These are phyloP conservation scores for Turritopsis rubra DNA, from an alignment of 30 jellyfish, hydroid and myxozoan genomes.

Conservation along the genomic window DNA sequence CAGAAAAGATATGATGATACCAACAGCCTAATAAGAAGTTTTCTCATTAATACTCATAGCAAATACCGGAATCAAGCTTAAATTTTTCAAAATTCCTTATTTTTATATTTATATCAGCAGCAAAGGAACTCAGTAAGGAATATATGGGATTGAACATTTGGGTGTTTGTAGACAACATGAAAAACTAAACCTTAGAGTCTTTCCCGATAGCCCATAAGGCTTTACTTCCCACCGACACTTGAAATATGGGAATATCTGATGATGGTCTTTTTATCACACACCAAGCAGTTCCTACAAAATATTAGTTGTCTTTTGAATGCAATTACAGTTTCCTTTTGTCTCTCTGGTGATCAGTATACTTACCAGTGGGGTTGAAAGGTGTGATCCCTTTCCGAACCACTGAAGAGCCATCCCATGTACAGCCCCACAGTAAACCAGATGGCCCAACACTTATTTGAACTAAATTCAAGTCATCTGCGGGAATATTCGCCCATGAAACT, in stretches of 20 bases:
- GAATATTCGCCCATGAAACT: conserved; percentile 50
- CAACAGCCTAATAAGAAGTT: no score
- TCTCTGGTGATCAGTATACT: no score
- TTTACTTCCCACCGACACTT: conserved; percentile 68
- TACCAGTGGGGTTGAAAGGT: conserved; percentile 70
- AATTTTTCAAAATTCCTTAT: no score
- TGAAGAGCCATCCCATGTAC: conserved; percentile 86
- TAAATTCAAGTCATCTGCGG: conserved; percentile 54
- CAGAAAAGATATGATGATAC: background rate
- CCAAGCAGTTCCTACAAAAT: conserved; percentile 72
- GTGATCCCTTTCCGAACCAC: conserved; percentile 70
- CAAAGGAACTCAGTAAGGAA: no score
- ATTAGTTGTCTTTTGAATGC: no score
- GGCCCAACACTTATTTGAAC: conserved; percentile 84
- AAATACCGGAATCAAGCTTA: no score
- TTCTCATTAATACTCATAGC: no score
- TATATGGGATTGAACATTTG: no score
- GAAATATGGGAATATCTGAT: conserved; percentile 16
- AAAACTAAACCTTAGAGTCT: background rate
- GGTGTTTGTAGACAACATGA: background rate
- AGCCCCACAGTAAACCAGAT: conserved; percentile 80
- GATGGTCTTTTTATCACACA: conserved; percentile 34
- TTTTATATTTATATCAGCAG: no score
- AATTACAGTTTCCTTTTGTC: no score
- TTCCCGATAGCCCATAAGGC: conserved; percentile 69